Conservation (phyloP, 2,797 vertebrate genomes). For the Betta splendens region DNA sequence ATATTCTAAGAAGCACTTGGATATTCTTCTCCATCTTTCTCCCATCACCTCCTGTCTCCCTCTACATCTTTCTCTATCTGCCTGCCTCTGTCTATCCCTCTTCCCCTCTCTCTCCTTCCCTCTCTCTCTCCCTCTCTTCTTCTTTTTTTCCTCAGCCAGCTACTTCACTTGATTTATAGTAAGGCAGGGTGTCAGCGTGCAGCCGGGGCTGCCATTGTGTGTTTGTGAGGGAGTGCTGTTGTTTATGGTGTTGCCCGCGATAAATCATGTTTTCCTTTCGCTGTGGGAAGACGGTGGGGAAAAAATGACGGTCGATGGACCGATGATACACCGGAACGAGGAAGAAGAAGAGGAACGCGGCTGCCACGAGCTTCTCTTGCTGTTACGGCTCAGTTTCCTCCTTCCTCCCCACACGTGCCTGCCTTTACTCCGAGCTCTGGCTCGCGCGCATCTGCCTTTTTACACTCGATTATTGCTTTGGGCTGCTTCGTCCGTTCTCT, state of each 20-base stretch:
- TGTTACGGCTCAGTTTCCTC: constrained; percentile 27
- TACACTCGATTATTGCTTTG: constrained; percentile 83
- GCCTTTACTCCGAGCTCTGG: constrained; percentile 2
- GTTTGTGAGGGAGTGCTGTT: constrained; percentile 93
- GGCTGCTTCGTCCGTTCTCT: constrained; percentile 17
- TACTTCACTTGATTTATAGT: constrained; percentile 95
- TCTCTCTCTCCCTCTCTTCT: constrained; percentile 60
- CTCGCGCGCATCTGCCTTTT: constrained; percentile 27
- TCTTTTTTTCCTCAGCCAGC: constrained; percentile 73
- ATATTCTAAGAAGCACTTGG: constrained; percentile 72
- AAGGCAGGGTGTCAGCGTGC: constrained; percentile 92
- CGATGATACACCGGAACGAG: constrained; percentile 84
- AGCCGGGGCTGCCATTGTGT: constrained; percentile 90
- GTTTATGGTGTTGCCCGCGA: constrained; percentile 90
- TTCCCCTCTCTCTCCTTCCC: constrained; percentile 42
- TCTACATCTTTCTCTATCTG: constrained; percentile 72
- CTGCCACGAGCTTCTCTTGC: constrained; percentile 38
- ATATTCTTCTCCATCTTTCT: constrained; percentile 76
- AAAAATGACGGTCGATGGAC: constrained; percentile 88
- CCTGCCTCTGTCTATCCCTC: constrained; percentile 57
- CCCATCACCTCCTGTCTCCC: constrained; percentile 72
- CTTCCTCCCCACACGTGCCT: constrained; percentile 4
- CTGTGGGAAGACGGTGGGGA: constrained; percentile 39
- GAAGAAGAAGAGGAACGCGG: constrained; percentile 43
- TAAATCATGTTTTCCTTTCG: constrained; percentile 88